Percentiles rank a stretch among this genome's conserved stretches.
Conservation (phyloP, 2,888 invertebrate genomes). For the Eueremaeus valkanovi region DNA sequence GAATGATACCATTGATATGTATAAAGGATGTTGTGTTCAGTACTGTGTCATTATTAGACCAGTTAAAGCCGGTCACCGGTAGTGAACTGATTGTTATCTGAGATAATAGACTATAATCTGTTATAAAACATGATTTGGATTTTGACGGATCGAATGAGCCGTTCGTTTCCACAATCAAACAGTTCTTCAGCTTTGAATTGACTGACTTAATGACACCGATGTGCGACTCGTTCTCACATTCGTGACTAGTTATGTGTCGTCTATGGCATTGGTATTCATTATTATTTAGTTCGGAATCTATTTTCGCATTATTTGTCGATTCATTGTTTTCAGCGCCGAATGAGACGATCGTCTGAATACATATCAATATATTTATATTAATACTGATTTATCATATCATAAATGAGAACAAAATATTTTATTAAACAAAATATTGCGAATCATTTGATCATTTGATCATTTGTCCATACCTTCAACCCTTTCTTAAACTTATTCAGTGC, state of each 20-base stretch:
- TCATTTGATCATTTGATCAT: neutral
- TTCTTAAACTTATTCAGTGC: neutral
- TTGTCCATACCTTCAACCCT: neutral
- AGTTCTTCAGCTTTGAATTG: neutral
- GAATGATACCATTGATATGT: constrained; percentile 4
- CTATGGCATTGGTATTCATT: neutral
- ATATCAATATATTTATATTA: too few relatives aligned
- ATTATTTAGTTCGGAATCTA: neutral
- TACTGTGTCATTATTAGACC: neutral
- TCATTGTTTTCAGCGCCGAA: neutral
- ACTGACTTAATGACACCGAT: constrained; percentile 1
- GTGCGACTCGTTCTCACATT: neutral
- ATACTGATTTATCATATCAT: too few relatives aligned
- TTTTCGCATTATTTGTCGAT: neutral
- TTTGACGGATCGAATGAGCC: neutral
- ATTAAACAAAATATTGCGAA: too few relatives aligned
- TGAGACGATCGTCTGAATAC: constrained; percentile 13
- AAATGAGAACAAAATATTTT: too few relatives aligned
- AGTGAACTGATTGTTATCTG: constrained; percentile 5
- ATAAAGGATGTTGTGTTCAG: neutral
- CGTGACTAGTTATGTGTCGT: neutral
- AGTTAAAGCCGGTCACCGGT: constrained; percentile 7
- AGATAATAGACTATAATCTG: neutral
- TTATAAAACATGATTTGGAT: neutral
- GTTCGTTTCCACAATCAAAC: constrained; percentile 5